Evolutionary conservation across 2,888 invertebrate genomes (phyloP).

Genomic region (Monoplex corrugatus): DNA sequence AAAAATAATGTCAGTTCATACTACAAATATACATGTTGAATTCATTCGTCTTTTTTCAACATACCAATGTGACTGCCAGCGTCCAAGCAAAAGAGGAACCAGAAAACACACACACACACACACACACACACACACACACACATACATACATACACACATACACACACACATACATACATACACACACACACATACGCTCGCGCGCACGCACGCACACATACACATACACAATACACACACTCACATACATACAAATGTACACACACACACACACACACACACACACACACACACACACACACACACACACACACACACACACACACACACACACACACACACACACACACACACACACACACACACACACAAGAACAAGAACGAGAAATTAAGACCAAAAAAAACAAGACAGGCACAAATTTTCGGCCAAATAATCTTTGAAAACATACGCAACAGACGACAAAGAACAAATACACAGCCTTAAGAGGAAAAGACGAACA

Average conservation of each 20-base stretch:
- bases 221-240: neutral
- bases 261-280: neutral
- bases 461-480: too few relatives aligned
- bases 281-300: neutral
- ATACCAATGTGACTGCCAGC: too few relatives aligned
- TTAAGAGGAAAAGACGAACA: too few relatives aligned
- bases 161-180: neutral
- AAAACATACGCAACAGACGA: too few relatives aligned
- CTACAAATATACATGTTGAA: too few relatives aligned
- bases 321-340: neutral
- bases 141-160: too few relatives aligned
- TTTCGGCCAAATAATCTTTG: too few relatives aligned
- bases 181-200: neutral
- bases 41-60: too few relatives aligned
- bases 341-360: constrained; percentile 16
- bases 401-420: too few relatives aligned
- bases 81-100: too few relatives aligned
- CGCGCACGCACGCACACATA: neutral
- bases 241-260: neutral
- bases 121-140: neutral
- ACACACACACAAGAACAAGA: constrained; percentile 3
- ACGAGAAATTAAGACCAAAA: too few relatives aligned
- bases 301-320: neutral
- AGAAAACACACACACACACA: neutral
- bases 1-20: too few relatives aligned